Evolutionary conservation across 1,140 invertebrate species (phyloP), one percentile per base, ranked within the genome.

Genomic region (Rhynchophorus ferrugineus): DNA sequence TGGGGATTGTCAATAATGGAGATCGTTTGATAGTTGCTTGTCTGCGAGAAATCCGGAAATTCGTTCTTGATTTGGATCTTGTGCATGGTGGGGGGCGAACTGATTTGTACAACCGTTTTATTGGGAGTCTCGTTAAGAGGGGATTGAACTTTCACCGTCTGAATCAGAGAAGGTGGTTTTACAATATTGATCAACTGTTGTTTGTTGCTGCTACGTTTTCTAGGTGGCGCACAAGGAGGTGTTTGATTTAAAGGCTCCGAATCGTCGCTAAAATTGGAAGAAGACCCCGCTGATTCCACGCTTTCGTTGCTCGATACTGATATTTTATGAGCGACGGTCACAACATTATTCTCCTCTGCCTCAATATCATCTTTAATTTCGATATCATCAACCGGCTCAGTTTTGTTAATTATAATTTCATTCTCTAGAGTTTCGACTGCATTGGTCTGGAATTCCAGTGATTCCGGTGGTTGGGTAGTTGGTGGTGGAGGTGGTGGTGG

Each of bases 51-150:
- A 38, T 67, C 65, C 3, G 58, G 37, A 53, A 62, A 69, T 57
- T 70, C 69, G 58, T 75, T 66, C 66, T 71, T 75, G 36, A 82
- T 76, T 62, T 79, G 77, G 3, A 81, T 61, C 61, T 78, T 73
- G 65, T 82, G 79, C 16, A 80, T 71, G 19, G 75, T 57, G 13
- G 70, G 61, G 3, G 60, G 52, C 16, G 62, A 63, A 13, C 66
- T 69, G 20, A 70, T 70, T 59, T 65, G 59, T 5, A 70, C 60
- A 11, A 70, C 51, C 2, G 67, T 70, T 53, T 61, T 67, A 39
- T 69, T 69, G 19, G 34, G 38, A 52, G 11, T 53, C 6, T 52
- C 45, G 13, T n/a, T 9, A 19, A 19, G 41, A 22, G 45, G 49
- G 14, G 53, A 9, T 17, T 60, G 57, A 18, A 60, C 48, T 37